phyloP scores from a whole-genome alignment of 2,888 invertebrate genomes.

The Scaptodrosophila latifasciaeformis region DNA sequence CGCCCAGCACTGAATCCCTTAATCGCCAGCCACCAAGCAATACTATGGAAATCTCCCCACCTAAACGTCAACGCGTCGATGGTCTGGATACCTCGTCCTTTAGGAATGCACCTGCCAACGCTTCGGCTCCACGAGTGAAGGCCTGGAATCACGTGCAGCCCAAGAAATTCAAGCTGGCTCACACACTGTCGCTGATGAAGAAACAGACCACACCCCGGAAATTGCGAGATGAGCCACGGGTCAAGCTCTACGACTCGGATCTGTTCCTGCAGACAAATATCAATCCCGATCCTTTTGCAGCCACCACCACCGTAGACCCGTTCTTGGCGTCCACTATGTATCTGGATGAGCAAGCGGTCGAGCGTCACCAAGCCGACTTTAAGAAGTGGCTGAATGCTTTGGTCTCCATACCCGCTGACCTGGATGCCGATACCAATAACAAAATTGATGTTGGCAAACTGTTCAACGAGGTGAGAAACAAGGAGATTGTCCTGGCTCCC shows the following conservation, averaged over 20 bases:
- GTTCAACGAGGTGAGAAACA: slow-evolving; percentile 84
- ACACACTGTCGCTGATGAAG: slow-evolving; percentile 58
- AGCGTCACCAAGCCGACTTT: slow-evolving; percentile 82
- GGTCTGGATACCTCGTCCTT: slow-evolving; percentile 17
- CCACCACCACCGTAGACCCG: slow-evolving; percentile 80
- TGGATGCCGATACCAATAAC: slow-evolving; percentile 79
- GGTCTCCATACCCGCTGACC: slow-evolving; percentile 83
- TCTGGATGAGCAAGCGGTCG: slow-evolving; percentile 81
- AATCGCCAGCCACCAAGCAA: slow-evolving; percentile 16
- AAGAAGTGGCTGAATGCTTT: slow-evolving; percentile 88
- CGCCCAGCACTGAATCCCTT: slow-evolving; percentile 52
- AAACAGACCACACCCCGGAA: slow-evolving; percentile 67
- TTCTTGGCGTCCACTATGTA: slow-evolving; percentile 81
- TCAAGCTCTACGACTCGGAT: slow-evolving; percentile 72
- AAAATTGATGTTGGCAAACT: slow-evolving; percentile 84
- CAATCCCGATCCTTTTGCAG: slow-evolving; percentile 77
- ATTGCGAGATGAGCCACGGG: slow-evolving; percentile 43
- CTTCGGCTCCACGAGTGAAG: slow-evolving; percentile 39
- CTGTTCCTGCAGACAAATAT: slow-evolving; percentile 73
- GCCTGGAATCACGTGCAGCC: slow-evolving; percentile 60
- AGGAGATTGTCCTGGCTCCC: slow-evolving; percentile 81
- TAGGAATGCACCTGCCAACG: slow-evolving; percentile 36
- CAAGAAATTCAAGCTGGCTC: slow-evolving; percentile 60
- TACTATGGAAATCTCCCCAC: slow-evolving; percentile 65
- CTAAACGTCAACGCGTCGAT: slow-evolving; percentile 69